Base-by-base conservation (phyloP, 2,113 vertebrate genomes). In the Sander vitreus region DNA sequence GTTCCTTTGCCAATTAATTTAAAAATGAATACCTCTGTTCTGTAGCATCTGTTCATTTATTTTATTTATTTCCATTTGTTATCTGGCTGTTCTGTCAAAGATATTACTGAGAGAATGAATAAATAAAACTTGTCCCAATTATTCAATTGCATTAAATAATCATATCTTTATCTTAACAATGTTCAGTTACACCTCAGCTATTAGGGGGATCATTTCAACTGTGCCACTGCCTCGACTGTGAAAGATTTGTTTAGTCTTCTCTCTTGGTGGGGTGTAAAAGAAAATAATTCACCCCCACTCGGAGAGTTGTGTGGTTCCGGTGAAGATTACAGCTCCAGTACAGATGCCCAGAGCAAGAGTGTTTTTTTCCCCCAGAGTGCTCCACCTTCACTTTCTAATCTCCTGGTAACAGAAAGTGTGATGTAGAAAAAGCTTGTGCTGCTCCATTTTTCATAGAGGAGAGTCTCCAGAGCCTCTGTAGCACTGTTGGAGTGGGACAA, bases 381-480 rank as follows among this genome's bases (percentile, higher is more conserved):
- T 83, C 72, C 76, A 84, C 85, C 82, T 73, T 88, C 84, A 81
- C 86, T 85, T 80, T 88, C 82, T 86, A 89, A 89, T 92, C 91
- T 91, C 79, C 60, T 76, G 83, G 69, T 82, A 83, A 81, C 79
- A 90, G 73, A 84, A 88, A 71, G 77, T 67, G 51, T 76, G 85
- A 84, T 78, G 75, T 80, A 27, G 76, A 88, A 89, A 84, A 70
- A 82, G 77, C 85, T 86, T 66, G 76, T 80, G 53, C 84, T 91
- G 66, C 77, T 94, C 78, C 78, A 93, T 93, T 90, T 94, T 93
- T 91, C 80, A 92, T 92, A 68, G 77, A 72, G 72, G 47, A 59
- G 50, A 54, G 67, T 74, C 80, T 88, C 64, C 12, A 30, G 75
- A 60, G 84, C 73, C 80, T 80, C 65, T 48, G 64, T 73, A 54